These are phyloP conservation scores for Ciconia nigra DNA, from an alignment of 2,797 vertebrate species.

Conservation along the genomic window DNA sequence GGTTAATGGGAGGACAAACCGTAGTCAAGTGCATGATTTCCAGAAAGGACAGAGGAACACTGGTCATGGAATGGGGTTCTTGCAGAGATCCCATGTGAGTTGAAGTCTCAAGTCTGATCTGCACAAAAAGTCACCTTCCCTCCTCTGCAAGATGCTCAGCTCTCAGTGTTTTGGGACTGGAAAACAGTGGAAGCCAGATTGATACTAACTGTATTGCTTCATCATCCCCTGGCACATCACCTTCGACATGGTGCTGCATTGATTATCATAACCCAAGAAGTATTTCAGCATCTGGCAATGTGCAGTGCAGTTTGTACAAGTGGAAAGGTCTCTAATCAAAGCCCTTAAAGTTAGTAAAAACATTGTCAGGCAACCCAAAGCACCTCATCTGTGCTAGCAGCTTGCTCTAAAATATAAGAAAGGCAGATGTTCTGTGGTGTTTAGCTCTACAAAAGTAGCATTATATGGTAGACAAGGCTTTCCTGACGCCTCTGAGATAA, in stretches of 20 bases:
- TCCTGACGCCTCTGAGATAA: rapidly evolving
- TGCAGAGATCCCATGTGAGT: not conserved
- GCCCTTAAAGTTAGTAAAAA: not conserved
- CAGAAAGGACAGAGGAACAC: not conserved
- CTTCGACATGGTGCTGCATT: not conserved
- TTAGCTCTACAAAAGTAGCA: not conserved
- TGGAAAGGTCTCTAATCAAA: not conserved
- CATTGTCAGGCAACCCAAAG: not conserved
- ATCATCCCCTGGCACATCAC: not conserved
- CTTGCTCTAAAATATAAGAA: not conserved
- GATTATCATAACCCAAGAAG: not conserved
- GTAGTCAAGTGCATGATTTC: not conserved
- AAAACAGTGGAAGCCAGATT: not conserved
- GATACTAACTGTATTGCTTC: not conserved
- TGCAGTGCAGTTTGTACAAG: not conserved
- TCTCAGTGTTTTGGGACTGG: not conserved
- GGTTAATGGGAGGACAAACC: not conserved
- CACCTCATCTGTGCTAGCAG: not conserved
- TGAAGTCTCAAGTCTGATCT: not conserved
- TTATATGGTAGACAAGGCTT: not conserved
- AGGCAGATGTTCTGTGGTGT: not conserved
- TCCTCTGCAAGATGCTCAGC: not conserved
- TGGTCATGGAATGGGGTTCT: rapidly evolving
- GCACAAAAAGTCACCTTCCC: not conserved
- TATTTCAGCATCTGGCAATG: not conserved